These are phyloP conservation scores for Neostethus bicornis DNA, from an alignment of 2,797 vertebrate genomes.

Conservation along the genomic window DNA sequence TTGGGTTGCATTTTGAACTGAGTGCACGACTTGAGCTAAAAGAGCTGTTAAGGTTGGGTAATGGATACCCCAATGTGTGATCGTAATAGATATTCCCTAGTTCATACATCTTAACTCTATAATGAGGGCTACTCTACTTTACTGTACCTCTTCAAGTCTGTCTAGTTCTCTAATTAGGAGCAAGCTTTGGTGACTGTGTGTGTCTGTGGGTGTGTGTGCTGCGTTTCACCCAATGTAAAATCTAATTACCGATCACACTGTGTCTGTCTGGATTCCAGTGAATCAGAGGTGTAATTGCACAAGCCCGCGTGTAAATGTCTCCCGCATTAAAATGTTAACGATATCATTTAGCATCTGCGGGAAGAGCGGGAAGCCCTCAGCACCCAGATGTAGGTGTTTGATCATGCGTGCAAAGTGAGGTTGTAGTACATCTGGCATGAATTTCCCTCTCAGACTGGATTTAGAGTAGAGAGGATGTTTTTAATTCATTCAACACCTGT, in stretches of 20 bases:
- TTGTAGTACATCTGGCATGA: conserved; percentile 74
- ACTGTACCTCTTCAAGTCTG: conserved; percentile 71
- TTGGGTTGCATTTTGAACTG: conserved; percentile 59
- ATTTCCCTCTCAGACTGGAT: conserved; percentile 65
- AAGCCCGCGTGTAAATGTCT: conserved; percentile 77
- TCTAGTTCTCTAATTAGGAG: conserved; percentile 80
- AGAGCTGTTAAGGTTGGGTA: conserved; percentile 73
- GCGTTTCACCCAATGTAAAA: conserved; percentile 75
- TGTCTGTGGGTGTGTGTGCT: conserved; percentile 29
- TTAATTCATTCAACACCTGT: conserved; percentile 77
- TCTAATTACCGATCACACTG: conserved; percentile 82
- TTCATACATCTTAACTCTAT: conserved; percentile 73
- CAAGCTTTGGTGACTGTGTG: conserved; percentile 65
- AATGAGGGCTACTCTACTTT: conserved; percentile 78
- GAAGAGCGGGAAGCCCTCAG: conserved; percentile 66
- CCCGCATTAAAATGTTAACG: conserved; percentile 82
- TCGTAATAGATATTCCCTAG: conserved; percentile 74
- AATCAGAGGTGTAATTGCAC: conserved; percentile 81
- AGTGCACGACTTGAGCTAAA: conserved; percentile 68
- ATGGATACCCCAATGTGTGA: conserved; percentile 75
- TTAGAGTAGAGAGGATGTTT: conserved; percentile 68
- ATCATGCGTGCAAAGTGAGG: conserved; percentile 76
- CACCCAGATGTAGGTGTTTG: conserved; percentile 77
- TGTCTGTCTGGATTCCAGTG: conserved; percentile 77
- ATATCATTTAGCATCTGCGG: conserved; percentile 80